Evolutionary conservation across 1,140 invertebrate genomes (phyloP).

Genomic region (Heliothis subflexa): DNA sequence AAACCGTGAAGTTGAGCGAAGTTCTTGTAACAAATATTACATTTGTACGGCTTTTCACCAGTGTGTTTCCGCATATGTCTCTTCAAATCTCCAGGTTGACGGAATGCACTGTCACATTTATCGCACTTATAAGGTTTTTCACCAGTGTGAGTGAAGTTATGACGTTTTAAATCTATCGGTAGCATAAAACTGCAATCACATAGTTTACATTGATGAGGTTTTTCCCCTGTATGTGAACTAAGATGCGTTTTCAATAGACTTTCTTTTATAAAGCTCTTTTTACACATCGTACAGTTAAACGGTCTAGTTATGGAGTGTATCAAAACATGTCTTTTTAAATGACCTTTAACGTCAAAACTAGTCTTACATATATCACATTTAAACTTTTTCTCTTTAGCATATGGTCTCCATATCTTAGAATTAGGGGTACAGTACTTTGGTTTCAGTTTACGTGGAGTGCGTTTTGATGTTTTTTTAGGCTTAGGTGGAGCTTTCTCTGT

Average conservation of each 20-base stretch:
- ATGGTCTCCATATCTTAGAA: not conserved
- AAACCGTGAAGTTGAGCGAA: not conserved
- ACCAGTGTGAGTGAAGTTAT: not conserved
- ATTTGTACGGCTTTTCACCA: not conserved
- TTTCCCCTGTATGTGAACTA: not conserved
- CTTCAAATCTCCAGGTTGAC: not conserved
- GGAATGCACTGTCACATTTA: not conserved
- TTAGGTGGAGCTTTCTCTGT: not conserved
- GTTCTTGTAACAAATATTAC: not conserved
- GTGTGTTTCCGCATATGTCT: not conserved
- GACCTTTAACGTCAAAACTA: not conserved
- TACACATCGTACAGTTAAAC: not conserved
- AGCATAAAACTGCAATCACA: not conserved
- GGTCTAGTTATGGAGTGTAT: not conserved
- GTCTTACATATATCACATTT: not conserved
- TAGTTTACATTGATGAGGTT: not conserved
- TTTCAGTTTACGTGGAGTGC: not conserved
- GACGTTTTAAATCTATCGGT: not conserved
- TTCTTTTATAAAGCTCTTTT: not conserved
- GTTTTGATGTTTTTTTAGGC: not conserved
- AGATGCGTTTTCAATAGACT: not conserved
- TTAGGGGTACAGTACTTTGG: not conserved
- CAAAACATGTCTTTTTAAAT: not conserved
- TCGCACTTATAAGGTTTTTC: slow-evolving; percentile 5
- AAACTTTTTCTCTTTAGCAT: not conserved